Conservation (phyloP, 2,888 invertebrate species). For the Lasioglossum vierecki region DNA sequence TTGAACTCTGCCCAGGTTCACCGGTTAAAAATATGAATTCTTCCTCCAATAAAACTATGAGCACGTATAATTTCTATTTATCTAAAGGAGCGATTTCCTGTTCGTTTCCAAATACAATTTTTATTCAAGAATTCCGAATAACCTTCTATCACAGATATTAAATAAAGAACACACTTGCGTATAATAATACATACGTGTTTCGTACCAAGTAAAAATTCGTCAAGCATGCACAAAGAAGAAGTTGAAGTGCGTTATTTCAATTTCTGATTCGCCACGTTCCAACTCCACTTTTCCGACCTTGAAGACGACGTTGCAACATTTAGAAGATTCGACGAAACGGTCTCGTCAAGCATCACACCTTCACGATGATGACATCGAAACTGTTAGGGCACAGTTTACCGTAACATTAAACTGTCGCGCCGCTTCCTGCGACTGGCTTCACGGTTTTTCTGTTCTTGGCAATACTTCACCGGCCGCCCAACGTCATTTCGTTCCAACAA, state of each 20-base stretch:
- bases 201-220: neutral
- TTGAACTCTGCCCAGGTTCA: conserved; percentile 3
- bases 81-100: too few relatives aligned
- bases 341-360: conserved; percentile 22
- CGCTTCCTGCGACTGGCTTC: conserved; percentile 45
- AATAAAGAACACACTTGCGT: neutral
- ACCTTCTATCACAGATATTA: neutral
- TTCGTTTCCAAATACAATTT: neutral
- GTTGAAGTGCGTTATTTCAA: neutral
- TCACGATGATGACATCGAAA: conserved; percentile 30
- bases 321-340: conserved; percentile 2
- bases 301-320: neutral
- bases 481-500: conserved; percentile 41
- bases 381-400: conserved; percentile 51
- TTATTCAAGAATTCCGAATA: neutral
- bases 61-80: neutral
- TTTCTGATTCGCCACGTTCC: neutral
- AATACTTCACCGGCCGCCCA: conserved; percentile 42
- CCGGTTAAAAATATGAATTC: neutral
- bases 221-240: neutral
- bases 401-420: conserved; percentile 51
- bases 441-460: conserved; percentile 48
- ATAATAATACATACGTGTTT: too few relatives aligned
- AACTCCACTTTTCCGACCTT: neutral
- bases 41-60: neutral